Evolutionary conservation across 2,888 invertebrate genomes (phyloP).

Genomic region (Habroteleia sp.): DNA sequence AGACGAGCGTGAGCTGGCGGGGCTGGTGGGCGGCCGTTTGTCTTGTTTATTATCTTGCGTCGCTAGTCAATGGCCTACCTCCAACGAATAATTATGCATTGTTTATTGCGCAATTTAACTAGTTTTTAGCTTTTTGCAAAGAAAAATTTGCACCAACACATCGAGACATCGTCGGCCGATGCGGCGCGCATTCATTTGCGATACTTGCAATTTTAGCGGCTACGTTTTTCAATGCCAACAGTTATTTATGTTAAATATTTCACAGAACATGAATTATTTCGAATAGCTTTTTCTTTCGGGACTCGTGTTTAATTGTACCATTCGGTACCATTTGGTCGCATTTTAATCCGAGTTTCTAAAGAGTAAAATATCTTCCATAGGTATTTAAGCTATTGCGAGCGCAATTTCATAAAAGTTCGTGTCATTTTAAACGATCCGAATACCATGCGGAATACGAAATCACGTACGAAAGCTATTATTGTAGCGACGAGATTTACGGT

Average conservation of each 20-base stretch:
- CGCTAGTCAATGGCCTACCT: too few species aligned
- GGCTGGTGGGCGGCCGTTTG: conserved; percentile 43
- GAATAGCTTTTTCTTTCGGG: conserved; percentile 2
- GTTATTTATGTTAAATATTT: too few species aligned
- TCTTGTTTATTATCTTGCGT: conserved; percentile 8
- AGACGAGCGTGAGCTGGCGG: conserved; percentile 17
- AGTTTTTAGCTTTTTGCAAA: neutral
- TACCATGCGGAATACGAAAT: conserved; percentile 5
- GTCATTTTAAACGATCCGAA: neutral
- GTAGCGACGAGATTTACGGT: conserved; percentile 9
- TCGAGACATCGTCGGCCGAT: neutral
- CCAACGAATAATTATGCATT: conserved; percentile 22
- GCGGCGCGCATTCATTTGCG: too few species aligned
- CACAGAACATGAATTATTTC: conserved; percentile 8
- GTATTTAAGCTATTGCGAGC: neutral
- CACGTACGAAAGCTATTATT: conserved; percentile 16
- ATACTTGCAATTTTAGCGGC: neutral
- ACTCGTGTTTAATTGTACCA: conserved; percentile 25
- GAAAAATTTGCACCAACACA: too few species aligned
- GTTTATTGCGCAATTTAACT: conserved; percentile 15
- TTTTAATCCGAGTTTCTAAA: too few species aligned
- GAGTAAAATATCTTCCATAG: too few species aligned
- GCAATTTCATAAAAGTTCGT: neutral
- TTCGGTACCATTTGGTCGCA: too few species aligned
- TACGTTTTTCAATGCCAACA: conserved; percentile 13